These are phyloP conservation scores for Archips xylosteana DNA, from an alignment of 2,888 invertebrate species.

Conservation along the genomic window DNA sequence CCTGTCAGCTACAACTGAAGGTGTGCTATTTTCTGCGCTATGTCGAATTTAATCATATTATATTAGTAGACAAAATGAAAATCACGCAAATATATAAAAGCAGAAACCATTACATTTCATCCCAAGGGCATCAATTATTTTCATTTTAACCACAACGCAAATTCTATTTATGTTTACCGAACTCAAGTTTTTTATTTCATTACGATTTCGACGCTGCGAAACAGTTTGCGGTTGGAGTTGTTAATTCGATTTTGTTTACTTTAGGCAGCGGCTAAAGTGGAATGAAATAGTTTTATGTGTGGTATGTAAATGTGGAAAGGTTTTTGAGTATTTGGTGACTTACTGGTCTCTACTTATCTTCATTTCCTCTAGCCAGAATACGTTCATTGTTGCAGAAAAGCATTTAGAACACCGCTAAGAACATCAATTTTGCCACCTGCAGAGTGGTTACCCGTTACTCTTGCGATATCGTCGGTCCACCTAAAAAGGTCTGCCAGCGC, in stretches of 20 bases:
- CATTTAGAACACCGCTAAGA: too few relatives aligned
- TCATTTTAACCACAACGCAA: neutral
- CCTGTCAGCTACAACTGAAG: too few relatives aligned
- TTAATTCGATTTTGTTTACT: constrained; percentile 2
- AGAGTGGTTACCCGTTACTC: too few relatives aligned
- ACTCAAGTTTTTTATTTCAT: constrained; percentile 7
- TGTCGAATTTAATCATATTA: too few relatives aligned
- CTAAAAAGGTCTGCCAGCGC: too few relatives aligned
- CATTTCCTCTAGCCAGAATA: too few relatives aligned
- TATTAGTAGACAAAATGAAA: too few relatives aligned
- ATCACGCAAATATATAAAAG: too few relatives aligned
- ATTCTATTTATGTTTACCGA: constrained; percentile 2
- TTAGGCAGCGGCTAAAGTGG: neutral
- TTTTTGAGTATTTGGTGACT: neutral
- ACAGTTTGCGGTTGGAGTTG: neutral
- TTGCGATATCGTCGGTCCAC: too few relatives aligned
- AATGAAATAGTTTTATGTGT: neutral
- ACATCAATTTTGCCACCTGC: too few relatives aligned
- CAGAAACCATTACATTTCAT: neutral
- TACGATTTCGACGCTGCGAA: neutral
- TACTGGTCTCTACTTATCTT: neutral
- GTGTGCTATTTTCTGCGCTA: too few relatives aligned
- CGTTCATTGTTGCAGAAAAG: too few relatives aligned
- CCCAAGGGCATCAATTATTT: neutral
- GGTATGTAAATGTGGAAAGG: neutral